Base-by-base conservation (phyloP, 2,888 invertebrate genomes). In the Marasmarcha lunaedactyla region DNA sequence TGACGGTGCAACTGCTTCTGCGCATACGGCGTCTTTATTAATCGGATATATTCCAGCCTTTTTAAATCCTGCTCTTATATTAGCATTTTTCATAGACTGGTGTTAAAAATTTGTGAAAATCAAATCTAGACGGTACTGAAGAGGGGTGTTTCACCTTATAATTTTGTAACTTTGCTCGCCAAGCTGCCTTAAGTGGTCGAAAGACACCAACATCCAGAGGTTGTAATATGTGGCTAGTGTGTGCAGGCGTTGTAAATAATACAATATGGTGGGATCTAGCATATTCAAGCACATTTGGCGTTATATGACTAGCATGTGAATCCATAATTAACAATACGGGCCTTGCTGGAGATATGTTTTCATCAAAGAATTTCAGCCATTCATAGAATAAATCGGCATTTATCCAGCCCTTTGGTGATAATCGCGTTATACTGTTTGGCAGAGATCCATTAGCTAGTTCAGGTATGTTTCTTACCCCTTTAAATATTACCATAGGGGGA, bases 321-420 rank as follows among this genome's bases (percentile, higher is more conserved):
- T n/a, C n/a, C n/a, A n/a, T n/a, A n/a, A n/a, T n/a, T n/a, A n/a
- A n/a, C n/a, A n/a, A n/a, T n/a, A n/a, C n/a, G n/a, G n/a, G n/a
- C n/a, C n/a, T n/a, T n/a, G n/a, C n/a, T n/a, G n/a, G n/a, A n/a
- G n/a, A n/a, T n/a, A n/a, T n/a, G n/a, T n/a, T n/a, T n/a, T n/a
- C n/a, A n/a, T 35, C 27, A 36, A 50, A 51, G 46, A 47, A 47
- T 34, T 43, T 35, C 14, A 51, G 39, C 49, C 48, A 52, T 38
- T 50, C 50, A 13, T 44, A 41, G 35, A 46, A 52, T 42, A 48
- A 42, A 33, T 50, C 49, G 27, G 46, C 40, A 41, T 50, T 53
- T 36, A 51, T 51, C 48, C 49, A 52, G 11, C 49, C 50, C 35
- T 51, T 50, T 38, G 44, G 44, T 15, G 50, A 52, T 26, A 55